These are phyloP conservation scores for Plestiodon gilberti DNA, from an alignment of 2,113 vertebrate species.

Conservation along the genomic window DNA sequence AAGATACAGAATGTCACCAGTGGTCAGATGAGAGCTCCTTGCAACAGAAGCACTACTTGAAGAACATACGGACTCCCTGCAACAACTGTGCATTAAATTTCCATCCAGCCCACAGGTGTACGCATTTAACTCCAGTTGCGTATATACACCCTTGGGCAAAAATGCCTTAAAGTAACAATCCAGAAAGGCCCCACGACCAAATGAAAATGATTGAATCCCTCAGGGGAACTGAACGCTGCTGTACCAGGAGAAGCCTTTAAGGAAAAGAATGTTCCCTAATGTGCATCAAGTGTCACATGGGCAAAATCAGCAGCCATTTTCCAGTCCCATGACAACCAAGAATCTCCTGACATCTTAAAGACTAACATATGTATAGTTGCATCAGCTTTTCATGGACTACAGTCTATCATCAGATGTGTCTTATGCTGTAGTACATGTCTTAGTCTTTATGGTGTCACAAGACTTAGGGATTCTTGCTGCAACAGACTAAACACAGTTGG, in stretches of 20 bases:
- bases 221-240: background rate
- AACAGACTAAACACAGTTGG: no score
- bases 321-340: background rate
- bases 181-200: background rate
- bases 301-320: background rate
- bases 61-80: background rate
- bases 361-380: no score
- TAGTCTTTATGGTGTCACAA: no score
- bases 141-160: no score
- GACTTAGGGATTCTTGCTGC: no score
- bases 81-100: background rate
- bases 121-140: no score
- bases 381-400: no score
- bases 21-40: background rate
- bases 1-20: conserved; percentile 31
- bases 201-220: background rate
- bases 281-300: background rate
- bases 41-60: background rate
- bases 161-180: background rate
- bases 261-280: background rate
- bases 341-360: no score
- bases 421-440: no score
- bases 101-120: no score
- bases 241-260: background rate
- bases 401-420: no score